A percentile compares a stretch with the other conserved stretches of the same genome.
phyloP scores from a whole-genome alignment of 2,888 invertebrate genomes.

The Coleophora deauratella region DNA sequence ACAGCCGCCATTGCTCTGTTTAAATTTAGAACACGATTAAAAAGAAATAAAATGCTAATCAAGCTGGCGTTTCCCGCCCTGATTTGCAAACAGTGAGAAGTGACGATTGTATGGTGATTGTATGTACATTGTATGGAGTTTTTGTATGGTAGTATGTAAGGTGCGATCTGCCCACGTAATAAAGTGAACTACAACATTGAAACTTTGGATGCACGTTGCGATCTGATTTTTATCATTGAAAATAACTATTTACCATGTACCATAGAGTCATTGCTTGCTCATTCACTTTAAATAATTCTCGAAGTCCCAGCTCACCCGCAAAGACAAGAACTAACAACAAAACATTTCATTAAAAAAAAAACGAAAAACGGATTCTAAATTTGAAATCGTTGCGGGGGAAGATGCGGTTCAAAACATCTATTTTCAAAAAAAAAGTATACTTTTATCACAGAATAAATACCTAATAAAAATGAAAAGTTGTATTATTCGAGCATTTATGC shows the following conservation, averaged over 20 bases:
- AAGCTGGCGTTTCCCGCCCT: conserved; percentile 39
- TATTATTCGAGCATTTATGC: no score
- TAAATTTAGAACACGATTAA: conserved; percentile 50
- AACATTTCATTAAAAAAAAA: conserved; percentile 43
- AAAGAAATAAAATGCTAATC: conserved; percentile 47
- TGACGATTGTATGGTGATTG: conserved; percentile 68
- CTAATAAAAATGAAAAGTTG: no score
- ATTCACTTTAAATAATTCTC: conserved; percentile 13
- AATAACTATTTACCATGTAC: no score
- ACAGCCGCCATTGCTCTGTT: conserved; percentile 25
- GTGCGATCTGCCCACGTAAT: conserved; percentile 5
- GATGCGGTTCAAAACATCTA: no score
- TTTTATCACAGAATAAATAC: no score
- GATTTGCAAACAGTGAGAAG: conserved; percentile 65
- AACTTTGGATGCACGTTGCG: background rate
- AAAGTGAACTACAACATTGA: background rate
- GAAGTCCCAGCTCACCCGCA: conserved; percentile 53
- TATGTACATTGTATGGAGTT: conserved; percentile 12
- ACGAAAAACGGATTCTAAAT: conserved; percentile 55
- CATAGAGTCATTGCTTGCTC: no score
- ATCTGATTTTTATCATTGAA: no score
- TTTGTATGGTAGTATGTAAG: conserved; percentile 2
- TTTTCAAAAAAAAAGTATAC: no score
- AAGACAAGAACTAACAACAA: conserved; percentile 57
- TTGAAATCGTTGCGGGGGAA: conserved; percentile 59